phyloP scores from a whole-genome alignment of 2,797 vertebrate genomes.

The Enteromius trimaculatus region DNA sequence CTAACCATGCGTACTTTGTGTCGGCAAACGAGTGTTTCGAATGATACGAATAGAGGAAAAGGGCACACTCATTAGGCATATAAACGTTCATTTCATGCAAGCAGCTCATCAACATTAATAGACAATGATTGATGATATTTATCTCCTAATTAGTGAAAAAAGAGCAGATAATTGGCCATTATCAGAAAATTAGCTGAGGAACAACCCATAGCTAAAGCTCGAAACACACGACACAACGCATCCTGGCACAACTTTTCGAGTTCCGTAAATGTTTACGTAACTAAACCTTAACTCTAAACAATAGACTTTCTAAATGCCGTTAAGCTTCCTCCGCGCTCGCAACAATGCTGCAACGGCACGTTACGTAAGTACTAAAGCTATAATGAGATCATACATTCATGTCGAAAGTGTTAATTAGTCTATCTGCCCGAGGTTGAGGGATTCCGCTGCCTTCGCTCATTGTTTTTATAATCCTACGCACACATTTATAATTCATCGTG shows the following conservation, averaged over 20 bases:
- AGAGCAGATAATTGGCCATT: constrained; percentile 68
- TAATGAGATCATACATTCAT: constrained; percentile 78
- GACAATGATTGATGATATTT: constrained; percentile 71
- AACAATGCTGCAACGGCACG: constrained; percentile 65
- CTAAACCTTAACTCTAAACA: constrained; percentile 60
- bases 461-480: constrained; percentile 76
- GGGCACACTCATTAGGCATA: constrained; percentile 51
- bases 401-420: constrained; percentile 81
- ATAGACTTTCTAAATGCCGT: constrained; percentile 53
- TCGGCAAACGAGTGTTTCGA: constrained; percentile 43
- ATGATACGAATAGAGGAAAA: constrained; percentile 49
- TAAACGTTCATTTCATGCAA: constrained; percentile 55
- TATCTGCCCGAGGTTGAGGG: constrained; percentile 72
- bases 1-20: constrained; percentile 53
- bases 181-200: constrained; percentile 46
- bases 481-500: constrained; percentile 78
- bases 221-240: constrained; percentile 32
- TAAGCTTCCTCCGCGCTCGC: constrained; percentile 66
- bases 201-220: constrained; percentile 9
- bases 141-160: constrained; percentile 72
- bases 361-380: constrained; percentile 77
- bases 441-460: constrained; percentile 73
- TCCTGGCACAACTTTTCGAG: not conserved
- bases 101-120: constrained; percentile 63
- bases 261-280: constrained; percentile 32